Evolutionary conservation across 2,113 vertebrate species (phyloP).

Genomic region (Centropus unirufus): DNA sequence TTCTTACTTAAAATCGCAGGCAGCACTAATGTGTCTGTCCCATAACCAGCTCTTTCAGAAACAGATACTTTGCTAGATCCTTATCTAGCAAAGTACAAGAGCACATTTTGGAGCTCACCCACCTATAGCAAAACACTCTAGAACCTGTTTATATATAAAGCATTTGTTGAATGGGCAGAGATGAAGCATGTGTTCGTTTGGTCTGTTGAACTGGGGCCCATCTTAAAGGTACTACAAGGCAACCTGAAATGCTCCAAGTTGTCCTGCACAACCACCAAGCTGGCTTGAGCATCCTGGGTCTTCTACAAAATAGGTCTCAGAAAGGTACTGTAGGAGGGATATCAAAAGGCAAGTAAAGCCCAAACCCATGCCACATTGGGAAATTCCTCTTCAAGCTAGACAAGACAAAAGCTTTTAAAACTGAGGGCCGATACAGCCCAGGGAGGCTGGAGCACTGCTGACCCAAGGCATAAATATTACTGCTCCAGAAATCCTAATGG

Average conservation of each 20-base stretch:
- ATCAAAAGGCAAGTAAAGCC: not conserved
- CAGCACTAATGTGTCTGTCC: not conserved
- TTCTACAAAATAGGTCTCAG: not conserved
- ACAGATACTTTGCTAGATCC: not conserved
- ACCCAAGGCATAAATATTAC: not conserved
- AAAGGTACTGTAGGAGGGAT: not conserved
- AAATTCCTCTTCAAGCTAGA: not conserved
- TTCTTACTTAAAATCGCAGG: not conserved
- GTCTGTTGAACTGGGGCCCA: not conserved
- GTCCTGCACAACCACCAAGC: not conserved
- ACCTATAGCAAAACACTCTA: not conserved
- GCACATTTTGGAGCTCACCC: slow-evolving; percentile 24
- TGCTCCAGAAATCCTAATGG: not conserved
- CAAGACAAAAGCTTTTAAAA: not conserved
- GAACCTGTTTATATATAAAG: not conserved
- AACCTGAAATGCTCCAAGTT: not conserved
- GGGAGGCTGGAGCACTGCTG: not conserved
- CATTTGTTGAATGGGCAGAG: not conserved
- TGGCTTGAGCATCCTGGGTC: accelerated
- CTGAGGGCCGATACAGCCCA: not conserved
- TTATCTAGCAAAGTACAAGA: not conserved
- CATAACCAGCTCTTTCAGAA: not conserved
- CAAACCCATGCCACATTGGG: not conserved
- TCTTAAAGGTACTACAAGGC: not conserved
- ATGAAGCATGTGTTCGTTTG: not conserved